Percentiles rank a stretch among this genome's conserved stretches.
These are phyloP conservation scores for Gobiocypris rarus DNA, from an alignment of 2,113 vertebrate genomes.

Conservation along the genomic window DNA sequence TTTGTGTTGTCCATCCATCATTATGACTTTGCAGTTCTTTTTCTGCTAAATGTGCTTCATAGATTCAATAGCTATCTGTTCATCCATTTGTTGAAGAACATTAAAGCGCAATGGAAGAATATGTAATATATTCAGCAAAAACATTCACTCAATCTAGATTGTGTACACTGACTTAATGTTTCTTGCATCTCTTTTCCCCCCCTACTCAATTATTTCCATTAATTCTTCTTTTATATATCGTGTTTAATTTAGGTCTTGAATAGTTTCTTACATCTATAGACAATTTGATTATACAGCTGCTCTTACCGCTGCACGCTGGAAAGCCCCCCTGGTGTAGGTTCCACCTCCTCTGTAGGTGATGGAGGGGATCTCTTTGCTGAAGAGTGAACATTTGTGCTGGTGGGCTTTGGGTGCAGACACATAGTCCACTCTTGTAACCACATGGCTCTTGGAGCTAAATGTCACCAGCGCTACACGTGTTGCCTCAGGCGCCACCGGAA, in stretches of 20 bases:
- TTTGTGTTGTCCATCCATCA: conserved; percentile 12
- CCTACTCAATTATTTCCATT: background rate
- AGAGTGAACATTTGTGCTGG: conserved; percentile 95
- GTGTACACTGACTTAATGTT: too few species aligned
- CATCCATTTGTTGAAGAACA: background rate
- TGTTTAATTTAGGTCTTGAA: background rate
- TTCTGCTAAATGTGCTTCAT: background rate
- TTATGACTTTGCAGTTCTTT: background rate
- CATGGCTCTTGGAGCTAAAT: conserved; percentile 94
- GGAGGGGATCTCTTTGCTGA: conserved; percentile 91
- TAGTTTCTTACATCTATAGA: background rate
- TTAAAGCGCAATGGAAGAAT: background rate
- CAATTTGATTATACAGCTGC: conserved; percentile 16
- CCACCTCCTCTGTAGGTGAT: conserved; percentile 95
- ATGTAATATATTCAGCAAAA: background rate
- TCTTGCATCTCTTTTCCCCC: too few species aligned
- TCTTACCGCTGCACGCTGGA: conserved; percentile 96
- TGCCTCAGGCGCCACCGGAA: conserved; percentile 90
- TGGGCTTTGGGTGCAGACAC: conserved; percentile 85
- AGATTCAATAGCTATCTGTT: background rate
- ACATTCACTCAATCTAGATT: conserved; percentile 11
- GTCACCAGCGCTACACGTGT: conserved; percentile 94
- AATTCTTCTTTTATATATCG: background rate
- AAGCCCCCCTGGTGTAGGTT: conserved; percentile 96
- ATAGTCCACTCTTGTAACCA: conserved; percentile 93